A percentile compares a stretch with the other conserved stretches of the same genome.
Conservation (phyloP, 2,888 invertebrate species). For the Torymus tubicola region DNA sequence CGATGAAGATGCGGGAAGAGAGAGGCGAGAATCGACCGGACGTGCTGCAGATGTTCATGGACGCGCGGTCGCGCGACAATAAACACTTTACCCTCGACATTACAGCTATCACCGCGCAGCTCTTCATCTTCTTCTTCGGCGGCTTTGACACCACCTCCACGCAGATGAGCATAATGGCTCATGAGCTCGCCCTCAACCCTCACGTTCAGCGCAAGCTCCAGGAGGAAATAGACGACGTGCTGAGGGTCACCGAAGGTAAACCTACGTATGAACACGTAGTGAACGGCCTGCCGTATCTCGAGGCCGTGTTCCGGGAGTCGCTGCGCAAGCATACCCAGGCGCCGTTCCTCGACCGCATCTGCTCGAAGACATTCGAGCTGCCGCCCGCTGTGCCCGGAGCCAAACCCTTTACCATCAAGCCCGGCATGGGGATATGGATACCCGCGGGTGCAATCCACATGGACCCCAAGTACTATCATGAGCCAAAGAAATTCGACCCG, state of each 20-base stretch:
- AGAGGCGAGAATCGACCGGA: slow-evolving; percentile 76
- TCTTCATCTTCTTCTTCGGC: slow-evolving; percentile 61
- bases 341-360: slow-evolving; percentile 65
- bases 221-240: slow-evolving; percentile 65
- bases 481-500: slow-evolving; percentile 74
- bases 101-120: slow-evolving; percentile 74
- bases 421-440: slow-evolving; percentile 67
- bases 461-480: slow-evolving; percentile 70
- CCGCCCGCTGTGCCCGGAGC: slow-evolving; percentile 66
- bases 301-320: slow-evolving; percentile 76
- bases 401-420: slow-evolving; percentile 66
- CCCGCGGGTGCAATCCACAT: slow-evolving; percentile 69
- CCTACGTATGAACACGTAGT: slow-evolving; percentile 73
- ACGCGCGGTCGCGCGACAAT: slow-evolving; percentile 64
- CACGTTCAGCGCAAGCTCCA: slow-evolving; percentile 76
- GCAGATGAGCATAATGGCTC: slow-evolving; percentile 62
- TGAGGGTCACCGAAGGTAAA: slow-evolving; percentile 68
- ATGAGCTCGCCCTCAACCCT: slow-evolving; percentile 70
- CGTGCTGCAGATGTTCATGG: slow-evolving; percentile 80
- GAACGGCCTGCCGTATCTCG: slow-evolving; percentile 78
- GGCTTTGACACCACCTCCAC: slow-evolving; percentile 67
- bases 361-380: slow-evolving; percentile 64
- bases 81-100: slow-evolving; percentile 45
- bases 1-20: slow-evolving; percentile 61
- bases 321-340: slow-evolving; percentile 65